Evolutionary conservation across 2,888 invertebrate species (phyloP).

Genomic region (Microctonus aethiopoides): DNA sequence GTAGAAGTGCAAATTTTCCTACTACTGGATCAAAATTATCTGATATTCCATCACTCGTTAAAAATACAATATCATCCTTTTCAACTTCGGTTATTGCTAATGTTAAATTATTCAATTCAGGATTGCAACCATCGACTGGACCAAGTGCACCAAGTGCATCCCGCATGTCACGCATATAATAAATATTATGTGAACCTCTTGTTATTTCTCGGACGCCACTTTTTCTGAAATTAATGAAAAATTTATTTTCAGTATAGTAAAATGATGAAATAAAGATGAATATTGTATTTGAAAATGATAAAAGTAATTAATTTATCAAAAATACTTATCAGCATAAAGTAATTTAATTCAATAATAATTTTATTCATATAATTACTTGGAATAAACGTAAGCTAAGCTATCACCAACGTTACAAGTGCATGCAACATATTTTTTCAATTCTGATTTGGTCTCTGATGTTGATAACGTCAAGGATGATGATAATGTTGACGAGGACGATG

Average conservation of each 20-base stretch:
- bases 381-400: constrained; percentile 88
- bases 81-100: constrained; percentile 84
- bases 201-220: constrained; percentile 86
- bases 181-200: constrained; percentile 85
- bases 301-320: too few relatives aligned
- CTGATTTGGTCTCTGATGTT: constrained; percentile 47
- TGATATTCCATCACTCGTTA: constrained; percentile 90
- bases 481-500: neutral
- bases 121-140: constrained; percentile 85
- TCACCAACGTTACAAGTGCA: constrained; percentile 92
- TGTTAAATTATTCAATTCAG: constrained; percentile 88
- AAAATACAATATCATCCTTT: constrained; percentile 83
- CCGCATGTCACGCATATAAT: constrained; percentile 85
- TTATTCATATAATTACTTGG: constrained; percentile 67
- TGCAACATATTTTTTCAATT: constrained; percentile 73
- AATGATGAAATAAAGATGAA: too few relatives aligned
- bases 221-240: constrained; percentile 54
- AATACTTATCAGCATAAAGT: too few relatives aligned
- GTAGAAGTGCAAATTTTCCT: constrained; percentile 81
- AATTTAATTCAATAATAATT: too few relatives aligned
- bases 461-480: neutral
- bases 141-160: constrained; percentile 90
- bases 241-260: neutral
- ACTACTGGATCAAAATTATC: constrained; percentile 94
- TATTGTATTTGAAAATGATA: neutral